These are phyloP conservation scores for Bombycilla garrulus DNA, from an alignment of 2,113 vertebrate species.

Conservation along the genomic window DNA sequence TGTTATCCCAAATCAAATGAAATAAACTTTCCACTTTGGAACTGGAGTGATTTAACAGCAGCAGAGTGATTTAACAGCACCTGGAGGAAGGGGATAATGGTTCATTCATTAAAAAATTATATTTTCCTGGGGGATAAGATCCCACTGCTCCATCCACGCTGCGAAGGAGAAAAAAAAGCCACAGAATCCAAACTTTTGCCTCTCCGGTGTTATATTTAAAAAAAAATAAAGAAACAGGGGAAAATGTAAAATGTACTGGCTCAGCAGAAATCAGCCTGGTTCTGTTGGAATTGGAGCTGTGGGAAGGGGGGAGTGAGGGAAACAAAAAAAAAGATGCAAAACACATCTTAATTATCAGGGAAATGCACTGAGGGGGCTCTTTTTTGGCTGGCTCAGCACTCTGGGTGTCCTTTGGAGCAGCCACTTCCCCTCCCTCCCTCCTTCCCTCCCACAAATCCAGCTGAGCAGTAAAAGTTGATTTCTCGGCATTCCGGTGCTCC, in stretches of 20 bases:
- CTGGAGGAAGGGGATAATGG: neutral
- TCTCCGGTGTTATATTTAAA: neutral
- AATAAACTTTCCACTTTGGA: neutral
- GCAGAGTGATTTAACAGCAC: fast-evolving
- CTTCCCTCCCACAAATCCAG: neutral
- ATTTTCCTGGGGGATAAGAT: neutral
- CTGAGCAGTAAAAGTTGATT: neutral
- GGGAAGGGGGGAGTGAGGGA: constrained; percentile 1
- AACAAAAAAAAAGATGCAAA: constrained; percentile 13
- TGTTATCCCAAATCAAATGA: neutral
- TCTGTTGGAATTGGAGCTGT: neutral
- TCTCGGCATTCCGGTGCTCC: fast-evolving
- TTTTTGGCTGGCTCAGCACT: neutral
- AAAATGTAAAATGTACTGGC: neutral
- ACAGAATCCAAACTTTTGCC: neutral
- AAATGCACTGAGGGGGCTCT: neutral
- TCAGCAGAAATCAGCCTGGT: neutral
- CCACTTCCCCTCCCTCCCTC: neutral
- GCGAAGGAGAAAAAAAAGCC: neutral
- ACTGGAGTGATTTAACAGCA: neutral
- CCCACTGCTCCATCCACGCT: neutral
- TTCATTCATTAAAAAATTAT: neutral
- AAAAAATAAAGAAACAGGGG: no score
- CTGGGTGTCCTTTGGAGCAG: neutral
- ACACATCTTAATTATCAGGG: constrained; percentile 2